Percentiles rank a stretch among this genome's conserved stretches.
phyloP scores from a whole-genome alignment of 2,888 invertebrate species.

The Hyposoter dolosus region DNA sequence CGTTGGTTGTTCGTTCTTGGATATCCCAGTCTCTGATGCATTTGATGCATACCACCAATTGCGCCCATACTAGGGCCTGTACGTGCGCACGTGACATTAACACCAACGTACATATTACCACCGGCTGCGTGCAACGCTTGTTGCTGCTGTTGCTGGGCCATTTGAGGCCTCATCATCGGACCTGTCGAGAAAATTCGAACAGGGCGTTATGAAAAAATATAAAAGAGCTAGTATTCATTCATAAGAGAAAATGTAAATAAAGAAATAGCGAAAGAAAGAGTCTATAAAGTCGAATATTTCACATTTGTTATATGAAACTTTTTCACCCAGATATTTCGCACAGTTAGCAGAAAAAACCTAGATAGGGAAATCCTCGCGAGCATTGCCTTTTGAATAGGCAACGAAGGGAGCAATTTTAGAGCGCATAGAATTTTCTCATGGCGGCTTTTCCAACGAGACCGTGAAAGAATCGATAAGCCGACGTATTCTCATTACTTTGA shows the following conservation, averaged over 20 bases:
- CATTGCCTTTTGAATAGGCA: conserved; percentile 29
- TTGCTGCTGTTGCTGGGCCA: conserved; percentile 87
- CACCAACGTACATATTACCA: conserved; percentile 85
- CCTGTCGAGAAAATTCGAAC: conserved; percentile 81
- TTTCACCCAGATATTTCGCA: not conserved
- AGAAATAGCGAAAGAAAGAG: not conserved
- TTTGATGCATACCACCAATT: conserved; percentile 84
- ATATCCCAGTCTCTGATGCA: conserved; percentile 83
- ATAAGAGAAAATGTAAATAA: not conserved
- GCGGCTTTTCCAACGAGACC: conserved; percentile 58
- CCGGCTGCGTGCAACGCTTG: conserved; percentile 84
- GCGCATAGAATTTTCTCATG: conserved; percentile 20
- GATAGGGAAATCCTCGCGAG: conserved; percentile 16
- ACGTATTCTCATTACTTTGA: conserved; percentile 78
- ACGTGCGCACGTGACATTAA: conserved; percentile 67
- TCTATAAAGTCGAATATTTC: not conserved
- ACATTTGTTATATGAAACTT: not conserved
- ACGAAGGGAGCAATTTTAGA: conserved; percentile 22
- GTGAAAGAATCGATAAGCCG: conserved; percentile 75
- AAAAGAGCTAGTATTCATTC: not conserved
- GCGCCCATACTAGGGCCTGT: conserved; percentile 82
- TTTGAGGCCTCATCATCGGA: conserved; percentile 90
- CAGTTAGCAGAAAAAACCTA: not conserved
- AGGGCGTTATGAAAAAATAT: not conserved
- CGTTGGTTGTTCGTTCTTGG: conserved; percentile 86